phyloP scores from a whole-genome alignment of 1,140 invertebrate species.

The Drosophila cardini region DNA sequence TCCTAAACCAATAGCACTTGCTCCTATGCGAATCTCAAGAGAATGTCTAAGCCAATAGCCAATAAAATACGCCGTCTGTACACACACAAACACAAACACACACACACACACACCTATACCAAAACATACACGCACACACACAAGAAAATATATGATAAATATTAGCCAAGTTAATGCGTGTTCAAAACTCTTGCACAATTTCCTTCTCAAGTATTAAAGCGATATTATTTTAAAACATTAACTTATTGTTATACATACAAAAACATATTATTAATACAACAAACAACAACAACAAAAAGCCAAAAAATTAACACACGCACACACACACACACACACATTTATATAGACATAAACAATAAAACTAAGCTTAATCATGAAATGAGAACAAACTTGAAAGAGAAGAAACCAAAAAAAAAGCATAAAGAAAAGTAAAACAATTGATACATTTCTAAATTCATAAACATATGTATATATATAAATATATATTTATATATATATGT shows the following conservation, averaged over 20 bases:
- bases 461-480: constrained; percentile 14
- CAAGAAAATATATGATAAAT: constrained; percentile 42
- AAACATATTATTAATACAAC: constrained; percentile 63
- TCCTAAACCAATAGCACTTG: constrained; percentile 49
- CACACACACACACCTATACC: constrained; percentile 13
- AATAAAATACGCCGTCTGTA: constrained; percentile 57
- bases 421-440: constrained; percentile 3
- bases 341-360: constrained; percentile 42
- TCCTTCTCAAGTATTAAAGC: constrained; percentile 84
- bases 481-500: no score
- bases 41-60: constrained; percentile 64
- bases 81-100: constrained; percentile 35
- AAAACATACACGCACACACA: constrained; percentile 4
- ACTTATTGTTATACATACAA: constrained; percentile 74
- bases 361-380: constrained; percentile 71
- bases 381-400: constrained; percentile 37
- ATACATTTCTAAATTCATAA: constrained; percentile 58
- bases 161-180: constrained; percentile 54
- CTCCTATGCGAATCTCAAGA: constrained; percentile 78
- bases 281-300: constrained; percentile 60
- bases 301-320: constrained; percentile 66
- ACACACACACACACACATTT: constrained; percentile 31
- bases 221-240: constrained; percentile 81
- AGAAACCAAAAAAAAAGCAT: constrained; percentile 27
- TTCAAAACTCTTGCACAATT: constrained; percentile 75